A percentile compares a stretch with the other conserved stretches of the same genome.
phyloP scores from a whole-genome alignment of 35 echinoderm and acorn worm genomes.

The Antedon bifida region DNA sequence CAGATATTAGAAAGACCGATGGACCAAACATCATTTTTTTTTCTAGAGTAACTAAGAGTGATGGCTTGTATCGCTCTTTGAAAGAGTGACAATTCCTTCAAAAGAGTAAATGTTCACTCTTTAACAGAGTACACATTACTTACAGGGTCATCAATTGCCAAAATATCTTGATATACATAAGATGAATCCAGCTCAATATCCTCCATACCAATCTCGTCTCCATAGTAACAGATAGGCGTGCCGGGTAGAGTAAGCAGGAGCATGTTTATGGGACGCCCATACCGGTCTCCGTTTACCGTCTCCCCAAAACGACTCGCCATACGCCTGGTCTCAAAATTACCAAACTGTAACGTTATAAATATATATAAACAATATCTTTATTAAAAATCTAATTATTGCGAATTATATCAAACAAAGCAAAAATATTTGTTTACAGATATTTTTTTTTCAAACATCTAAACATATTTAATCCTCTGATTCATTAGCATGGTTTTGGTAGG shows the following conservation, averaged over 20 bases:
- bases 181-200: slow-evolving; percentile 22
- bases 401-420: no score
- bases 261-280: slow-evolving; percentile 16
- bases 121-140: not conserved
- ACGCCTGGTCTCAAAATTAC: slow-evolving; percentile 46
- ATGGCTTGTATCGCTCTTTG: no score
- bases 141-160: slow-evolving; percentile 1
- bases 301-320: slow-evolving; percentile 61
- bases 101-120: no score
- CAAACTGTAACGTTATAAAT: slow-evolving; percentile 32
- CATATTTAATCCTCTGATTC: no score
- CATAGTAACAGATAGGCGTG: slow-evolving; percentile 93
- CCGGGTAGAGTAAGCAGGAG: slow-evolving; percentile 53
- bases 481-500: no score
- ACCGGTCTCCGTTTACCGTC: slow-evolving; percentile 20
- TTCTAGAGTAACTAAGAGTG: no score
- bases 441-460: no score
- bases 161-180: slow-evolving; percentile 30
- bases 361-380: not conserved
- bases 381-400: not conserved
- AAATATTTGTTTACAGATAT: no score
- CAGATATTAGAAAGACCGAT: no score
- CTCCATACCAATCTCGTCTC: slow-evolving; percentile 88
- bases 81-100: no score
- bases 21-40: no score